These are phyloP conservation scores for Lycaon pictus DNA, from an alignment of 2,113 vertebrate species.

Conservation along the genomic window DNA sequence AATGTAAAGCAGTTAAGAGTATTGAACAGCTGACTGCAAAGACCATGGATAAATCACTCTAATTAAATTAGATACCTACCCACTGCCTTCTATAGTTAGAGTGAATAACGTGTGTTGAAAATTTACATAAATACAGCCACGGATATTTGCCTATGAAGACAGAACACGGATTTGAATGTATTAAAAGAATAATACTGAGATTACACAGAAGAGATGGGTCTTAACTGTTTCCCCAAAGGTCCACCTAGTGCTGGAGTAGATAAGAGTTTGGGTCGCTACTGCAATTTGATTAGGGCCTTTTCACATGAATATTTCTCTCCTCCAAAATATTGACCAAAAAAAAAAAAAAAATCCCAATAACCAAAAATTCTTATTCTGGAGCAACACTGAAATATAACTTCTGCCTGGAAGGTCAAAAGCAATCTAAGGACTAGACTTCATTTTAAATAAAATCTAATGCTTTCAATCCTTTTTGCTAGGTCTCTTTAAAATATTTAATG, in stretches of 20 bases:
- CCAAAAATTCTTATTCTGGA: constrained; percentile 51
- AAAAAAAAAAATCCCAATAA: not conserved
- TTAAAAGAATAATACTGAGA: constrained; percentile 73
- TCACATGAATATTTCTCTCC: constrained; percentile 40
- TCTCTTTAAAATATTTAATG: constrained; percentile 76
- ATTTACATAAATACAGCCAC: constrained; percentile 60
- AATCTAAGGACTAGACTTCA: constrained; percentile 60
- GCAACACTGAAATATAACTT: constrained; percentile 42
- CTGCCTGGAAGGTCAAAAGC: constrained; percentile 60
- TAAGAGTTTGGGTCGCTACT: not conserved
- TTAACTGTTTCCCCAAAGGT: constrained; percentile 53
- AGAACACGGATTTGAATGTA: constrained; percentile 59
- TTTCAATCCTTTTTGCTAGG: constrained; percentile 33
- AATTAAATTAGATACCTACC: constrained; percentile 38
- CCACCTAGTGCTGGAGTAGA: not conserved
- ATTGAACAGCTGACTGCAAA: not conserved
- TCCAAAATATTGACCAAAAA: not conserved
- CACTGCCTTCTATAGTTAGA: not conserved
- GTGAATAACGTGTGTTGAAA: not conserved
- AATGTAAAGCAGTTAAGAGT: not conserved
- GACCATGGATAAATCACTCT: not conserved
- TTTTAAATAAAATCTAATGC: constrained; percentile 32
- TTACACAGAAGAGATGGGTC: constrained; percentile 58
- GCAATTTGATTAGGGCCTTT: not conserved
- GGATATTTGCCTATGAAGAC: constrained; percentile 68